Base-by-base conservation (phyloP, 2,113 vertebrate genomes). In the Rhadina sibilatrix region DNA sequence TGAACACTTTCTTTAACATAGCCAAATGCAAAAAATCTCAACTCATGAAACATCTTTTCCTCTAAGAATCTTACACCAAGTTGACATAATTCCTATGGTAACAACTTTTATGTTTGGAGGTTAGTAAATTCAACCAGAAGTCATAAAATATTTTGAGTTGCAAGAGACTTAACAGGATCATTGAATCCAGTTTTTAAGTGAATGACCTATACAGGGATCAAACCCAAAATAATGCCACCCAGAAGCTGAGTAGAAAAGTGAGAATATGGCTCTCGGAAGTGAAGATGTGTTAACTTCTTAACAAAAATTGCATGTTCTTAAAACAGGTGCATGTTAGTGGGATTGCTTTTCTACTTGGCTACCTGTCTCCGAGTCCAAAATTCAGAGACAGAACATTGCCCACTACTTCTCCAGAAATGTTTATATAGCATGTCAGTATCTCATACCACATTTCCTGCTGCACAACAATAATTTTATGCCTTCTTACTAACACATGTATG, bases 1-100 rank as follows among this genome's bases (percentile, higher is more conserved):
- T 44, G 97, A 74, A 42, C 83, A 91, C 28, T 95, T 98, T 61
- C 79, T 98, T 56, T 97, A 95, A 90, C 92, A 96, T 20, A 97
- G 90, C 35, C 12, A 52, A 52, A 38, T 44, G 33, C 27, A 50
- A 44, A 79, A 65, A 12, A 9, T 8, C 18, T 13, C 52, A 33
- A 17, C 3, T 28, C 20, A 44, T 65, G 70, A 97, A 35, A 10
- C 91, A 97, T 93, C 89, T 97, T 79, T 38, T 96, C 38, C 65
- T 94, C 56, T 83, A 90, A 96, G 94, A 30, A 31, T 52, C 14
- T 37, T 23, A 31, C 61, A 75, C 47, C 47, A 72, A 89, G 40
- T 18, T 92, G 77, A 52, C 54, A 14, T 69, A n/a, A 92, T 78
- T 89, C 83, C 66, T 87, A 47, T 3, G 2, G 12, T 53, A 96